Conservation (phyloP, 1,140 invertebrate genomes). For the Euura saliciscinereae region DNA sequence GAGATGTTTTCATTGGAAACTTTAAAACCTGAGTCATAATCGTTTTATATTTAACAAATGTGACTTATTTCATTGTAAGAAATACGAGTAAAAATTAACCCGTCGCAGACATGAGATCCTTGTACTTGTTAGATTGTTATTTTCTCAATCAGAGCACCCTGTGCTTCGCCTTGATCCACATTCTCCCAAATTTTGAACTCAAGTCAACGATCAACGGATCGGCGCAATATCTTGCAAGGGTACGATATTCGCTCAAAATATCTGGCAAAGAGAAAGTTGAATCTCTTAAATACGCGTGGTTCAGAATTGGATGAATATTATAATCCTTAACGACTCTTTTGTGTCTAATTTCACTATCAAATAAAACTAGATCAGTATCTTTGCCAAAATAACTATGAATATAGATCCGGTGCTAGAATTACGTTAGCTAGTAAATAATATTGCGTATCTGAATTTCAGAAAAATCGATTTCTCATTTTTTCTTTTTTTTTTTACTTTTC, state of each 20-base stretch:
- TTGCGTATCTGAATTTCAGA: not conserved
- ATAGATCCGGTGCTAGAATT: not conserved
- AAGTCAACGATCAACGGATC: not conserved
- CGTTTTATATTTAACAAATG: not conserved
- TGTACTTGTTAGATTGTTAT: not conserved
- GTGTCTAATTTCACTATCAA: not conserved
- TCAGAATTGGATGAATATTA: too few species aligned
- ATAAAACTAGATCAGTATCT: not conserved
- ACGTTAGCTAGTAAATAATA: not conserved
- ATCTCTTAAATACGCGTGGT: not conserved
- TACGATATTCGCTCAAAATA: conserved; percentile 3
- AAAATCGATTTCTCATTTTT: not conserved
- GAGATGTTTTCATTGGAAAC: not conserved
- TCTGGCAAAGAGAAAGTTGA: not conserved
- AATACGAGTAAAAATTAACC: not conserved
- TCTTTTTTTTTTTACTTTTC: not conserved
- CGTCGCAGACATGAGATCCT: not conserved
- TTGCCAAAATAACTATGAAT: not conserved
- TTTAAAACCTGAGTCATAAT: not conserved
- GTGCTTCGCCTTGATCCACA: not conserved
- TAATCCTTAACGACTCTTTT: too few species aligned
- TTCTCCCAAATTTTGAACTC: not conserved
- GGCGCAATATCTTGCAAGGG: conserved; percentile 1
- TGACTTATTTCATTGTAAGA: not conserved
- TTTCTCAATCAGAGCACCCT: not conserved